A percentile compares a stretch with the other conserved stretches of the same genome.
Evolutionary conservation across 2,888 invertebrate species (phyloP).

Genomic region (Ichneumon xanthorius): DNA sequence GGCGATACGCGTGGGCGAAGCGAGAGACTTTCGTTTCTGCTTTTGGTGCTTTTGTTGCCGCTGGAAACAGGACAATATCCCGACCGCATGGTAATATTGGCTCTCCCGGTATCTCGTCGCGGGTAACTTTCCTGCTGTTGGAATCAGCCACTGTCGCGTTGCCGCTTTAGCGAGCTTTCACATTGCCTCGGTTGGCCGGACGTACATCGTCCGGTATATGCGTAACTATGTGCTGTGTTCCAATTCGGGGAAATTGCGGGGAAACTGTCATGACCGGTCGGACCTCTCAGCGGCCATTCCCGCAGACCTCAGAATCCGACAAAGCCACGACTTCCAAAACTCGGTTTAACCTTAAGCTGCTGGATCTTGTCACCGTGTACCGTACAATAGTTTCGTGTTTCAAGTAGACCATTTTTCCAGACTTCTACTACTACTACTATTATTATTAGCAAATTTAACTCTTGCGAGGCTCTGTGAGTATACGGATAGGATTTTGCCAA

Average conservation of each 20-base stretch:
- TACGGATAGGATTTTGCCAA: no score
- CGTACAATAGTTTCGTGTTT: not conserved
- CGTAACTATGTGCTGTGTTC: conserved; percentile 29
- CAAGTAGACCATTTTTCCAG: not conserved
- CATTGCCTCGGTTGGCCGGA: conserved; percentile 16
- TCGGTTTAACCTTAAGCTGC: not conserved
- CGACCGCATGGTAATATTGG: conserved; percentile 51
- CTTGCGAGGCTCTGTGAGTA: no score
- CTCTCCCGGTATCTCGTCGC: conserved; percentile 43
- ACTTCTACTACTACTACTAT: no score
- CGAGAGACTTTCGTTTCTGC: conserved; percentile 40
- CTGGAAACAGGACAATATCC: conserved; percentile 49
- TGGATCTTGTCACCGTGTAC: not conserved
- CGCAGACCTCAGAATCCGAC: conserved; percentile 8
- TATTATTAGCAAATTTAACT: no score
- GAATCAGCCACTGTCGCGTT: conserved; percentile 37
- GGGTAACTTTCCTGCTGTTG: conserved; percentile 38
- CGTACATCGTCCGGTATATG: not conserved
- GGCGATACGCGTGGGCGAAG: not conserved
- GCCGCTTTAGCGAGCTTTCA: conserved; percentile 39
- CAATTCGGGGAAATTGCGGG: conserved; percentile 28
- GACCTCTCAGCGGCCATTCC: conserved; percentile 3
- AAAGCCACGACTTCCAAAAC: conserved; percentile 6
- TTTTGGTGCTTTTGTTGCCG: conserved; percentile 38
- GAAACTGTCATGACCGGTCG: conserved; percentile 41